Conservation (phyloP, 2,797 vertebrate genomes). For the Phalloptychus januarius region DNA sequence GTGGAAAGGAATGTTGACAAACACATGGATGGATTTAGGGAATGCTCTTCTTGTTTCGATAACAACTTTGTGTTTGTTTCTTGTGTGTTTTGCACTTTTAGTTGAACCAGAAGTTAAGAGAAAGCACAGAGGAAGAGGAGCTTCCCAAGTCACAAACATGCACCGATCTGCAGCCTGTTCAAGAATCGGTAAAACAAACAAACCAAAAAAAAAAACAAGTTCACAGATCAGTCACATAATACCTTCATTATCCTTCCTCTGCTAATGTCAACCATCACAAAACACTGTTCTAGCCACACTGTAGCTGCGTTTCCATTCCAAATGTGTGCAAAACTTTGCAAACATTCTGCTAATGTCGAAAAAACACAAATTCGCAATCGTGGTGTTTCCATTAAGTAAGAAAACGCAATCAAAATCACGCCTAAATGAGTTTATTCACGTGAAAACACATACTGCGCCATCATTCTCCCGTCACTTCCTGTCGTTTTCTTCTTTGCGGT, state of each 20-base stretch:
- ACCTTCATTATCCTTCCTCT: neutral
- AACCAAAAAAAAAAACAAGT: neutral
- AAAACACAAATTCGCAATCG: too few relatives aligned
- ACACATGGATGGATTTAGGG: neutral
- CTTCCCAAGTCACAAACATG: conserved; percentile 68
- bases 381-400: too few relatives aligned
- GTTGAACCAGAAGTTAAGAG: conserved; percentile 86
- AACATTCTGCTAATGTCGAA: too few relatives aligned
- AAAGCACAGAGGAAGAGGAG: conserved; percentile 84
- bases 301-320: too few relatives aligned
- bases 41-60: neutral
- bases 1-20: too few relatives aligned
- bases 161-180: conserved; percentile 75
- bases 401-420: too few relatives aligned
- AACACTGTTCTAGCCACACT: neutral
- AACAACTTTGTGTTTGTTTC: neutral
- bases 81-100: conserved; percentile 45
- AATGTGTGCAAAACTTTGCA: too few relatives aligned
- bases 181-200: conserved; percentile 75
- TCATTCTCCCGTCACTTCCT: too few relatives aligned
- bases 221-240: neutral
- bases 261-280: neutral
- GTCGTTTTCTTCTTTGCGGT: too few relatives aligned
- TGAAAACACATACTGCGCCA: too few relatives aligned
- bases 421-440: too few relatives aligned